A percentile compares a stretch with the other conserved stretches of the same genome.
These are phyloP conservation scores for Sarcophaga caerulescens DNA, from an alignment of 2,888 invertebrate species.

Conservation along the genomic window DNA sequence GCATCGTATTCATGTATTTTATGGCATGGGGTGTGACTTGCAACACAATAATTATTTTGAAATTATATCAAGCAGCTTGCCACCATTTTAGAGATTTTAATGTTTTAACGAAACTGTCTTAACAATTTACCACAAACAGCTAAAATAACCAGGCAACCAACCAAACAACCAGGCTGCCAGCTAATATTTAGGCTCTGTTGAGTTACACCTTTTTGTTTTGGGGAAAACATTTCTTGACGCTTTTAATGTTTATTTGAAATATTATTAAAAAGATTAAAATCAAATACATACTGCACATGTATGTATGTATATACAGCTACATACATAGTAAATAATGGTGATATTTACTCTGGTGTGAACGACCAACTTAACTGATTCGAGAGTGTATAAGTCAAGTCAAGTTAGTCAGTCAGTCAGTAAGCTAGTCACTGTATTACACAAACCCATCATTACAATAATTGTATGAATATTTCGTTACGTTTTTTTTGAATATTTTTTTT, in stretches of 20 bases:
- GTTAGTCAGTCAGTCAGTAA: constrained; percentile 26
- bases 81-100: constrained; percentile 21
- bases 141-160: not conserved
- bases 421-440: constrained; percentile 15
- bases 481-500: constrained; percentile 26
- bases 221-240: constrained; percentile 25
- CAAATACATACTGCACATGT: not conserved
- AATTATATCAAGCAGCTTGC: constrained; percentile 22
- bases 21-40: not conserved
- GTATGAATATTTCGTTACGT: constrained; percentile 40
- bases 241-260: constrained; percentile 39
- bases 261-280: constrained; percentile 62
- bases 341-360: too few relatives aligned
- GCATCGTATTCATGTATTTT: not conserved
- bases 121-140: constrained; percentile 35
- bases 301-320: too few relatives aligned
- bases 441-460: constrained; percentile 66
- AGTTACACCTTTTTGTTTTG: constrained; percentile 16
- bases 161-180: not conserved
- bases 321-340: too few relatives aligned
- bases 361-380: not conserved
- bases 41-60: not conserved
- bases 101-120: constrained; percentile 40
- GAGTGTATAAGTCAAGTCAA: constrained; percentile 2
- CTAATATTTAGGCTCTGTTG: not conserved